Conservation (phyloP, 2,888 invertebrate species). For the Tolmerus cingulatus region DNA sequence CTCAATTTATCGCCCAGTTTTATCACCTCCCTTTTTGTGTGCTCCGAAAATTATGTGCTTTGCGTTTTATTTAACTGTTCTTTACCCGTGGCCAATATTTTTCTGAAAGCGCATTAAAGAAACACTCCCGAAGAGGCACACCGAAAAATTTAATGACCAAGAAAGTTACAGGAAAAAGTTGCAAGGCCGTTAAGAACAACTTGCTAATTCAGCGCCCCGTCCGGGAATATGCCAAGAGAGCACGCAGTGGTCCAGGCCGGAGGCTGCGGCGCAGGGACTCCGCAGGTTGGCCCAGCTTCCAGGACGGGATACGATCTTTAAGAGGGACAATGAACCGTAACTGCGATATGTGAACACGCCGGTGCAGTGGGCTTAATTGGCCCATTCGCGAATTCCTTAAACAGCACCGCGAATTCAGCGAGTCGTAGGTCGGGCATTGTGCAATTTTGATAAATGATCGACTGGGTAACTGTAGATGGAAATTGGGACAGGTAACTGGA, state of each 20-base stretch:
- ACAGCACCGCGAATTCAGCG: not conserved
- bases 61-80: slow-evolving; percentile 17
- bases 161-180: slow-evolving; percentile 1
- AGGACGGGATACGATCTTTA: slow-evolving; percentile 15
- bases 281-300: not conserved
- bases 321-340: slow-evolving; percentile 28
- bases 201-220: not conserved
- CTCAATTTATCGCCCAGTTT: slow-evolving; percentile 14
- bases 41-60: slow-evolving; percentile 8
- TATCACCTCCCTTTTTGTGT: slow-evolving; percentile 13
- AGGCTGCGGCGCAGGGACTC: not conserved
- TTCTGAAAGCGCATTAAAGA: slow-evolving; percentile 17
- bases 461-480: slow-evolving; percentile 62
- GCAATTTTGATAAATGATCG: slow-evolving; percentile 66
- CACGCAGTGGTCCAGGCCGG: not conserved
- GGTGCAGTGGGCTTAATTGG: slow-evolving; percentile 26
- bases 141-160: slow-evolving; percentile 12
- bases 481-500: slow-evolving; percentile 63
- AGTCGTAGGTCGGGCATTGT: slow-evolving; percentile 48
- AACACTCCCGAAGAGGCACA: slow-evolving; percentile 1
- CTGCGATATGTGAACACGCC: not conserved
- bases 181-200: slow-evolving; percentile 29
- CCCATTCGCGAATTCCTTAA: slow-evolving; percentile 27
- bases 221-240: not conserved
- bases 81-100: slow-evolving; percentile 18